These are phyloP conservation scores for Coregonus ussuriensis DNA, from an alignment of 2,797 vertebrate genomes.

Conservation along the genomic window DNA sequence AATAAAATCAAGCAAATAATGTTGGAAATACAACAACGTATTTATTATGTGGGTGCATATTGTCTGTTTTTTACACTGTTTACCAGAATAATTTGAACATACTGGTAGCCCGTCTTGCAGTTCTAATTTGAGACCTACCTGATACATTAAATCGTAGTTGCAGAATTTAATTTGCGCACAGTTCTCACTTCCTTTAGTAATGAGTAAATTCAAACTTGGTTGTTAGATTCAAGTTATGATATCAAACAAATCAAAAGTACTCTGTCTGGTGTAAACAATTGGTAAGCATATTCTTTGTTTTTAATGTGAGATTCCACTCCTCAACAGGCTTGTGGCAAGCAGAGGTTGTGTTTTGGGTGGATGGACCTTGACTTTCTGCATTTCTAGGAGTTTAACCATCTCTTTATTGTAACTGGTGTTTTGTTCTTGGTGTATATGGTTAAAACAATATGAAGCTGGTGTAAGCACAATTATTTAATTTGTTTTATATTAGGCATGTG, in stretches of 20 bases:
- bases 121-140: slow-evolving; percentile 36
- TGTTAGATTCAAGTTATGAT: neutral
- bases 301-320: neutral
- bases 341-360: neutral
- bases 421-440: neutral
- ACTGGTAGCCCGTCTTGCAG: slow-evolving; percentile 30
- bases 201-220: neutral
- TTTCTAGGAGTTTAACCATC: neutral
- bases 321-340: neutral
- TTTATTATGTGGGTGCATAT: slow-evolving; percentile 55
- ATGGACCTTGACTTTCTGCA: neutral
- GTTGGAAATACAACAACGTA: slow-evolving; percentile 51
- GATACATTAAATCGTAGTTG: slow-evolving; percentile 9
- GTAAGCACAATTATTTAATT: slow-evolving; percentile 13
- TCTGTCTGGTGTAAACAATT: neutral
- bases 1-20: slow-evolving; percentile 15
- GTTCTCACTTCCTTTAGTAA: neutral
- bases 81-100: slow-evolving; percentile 46
- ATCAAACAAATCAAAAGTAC: neutral
- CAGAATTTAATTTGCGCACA: neutral
- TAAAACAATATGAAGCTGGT: slow-evolving; percentile 11
- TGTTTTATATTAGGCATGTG: slow-evolving; percentile 20
- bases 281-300: neutral
- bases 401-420: slow-evolving; percentile 14
- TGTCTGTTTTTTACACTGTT: slow-evolving; percentile 47